phyloP scores from a whole-genome alignment of 2,113 vertebrate genomes.

The Dromaius novaehollandiae region DNA sequence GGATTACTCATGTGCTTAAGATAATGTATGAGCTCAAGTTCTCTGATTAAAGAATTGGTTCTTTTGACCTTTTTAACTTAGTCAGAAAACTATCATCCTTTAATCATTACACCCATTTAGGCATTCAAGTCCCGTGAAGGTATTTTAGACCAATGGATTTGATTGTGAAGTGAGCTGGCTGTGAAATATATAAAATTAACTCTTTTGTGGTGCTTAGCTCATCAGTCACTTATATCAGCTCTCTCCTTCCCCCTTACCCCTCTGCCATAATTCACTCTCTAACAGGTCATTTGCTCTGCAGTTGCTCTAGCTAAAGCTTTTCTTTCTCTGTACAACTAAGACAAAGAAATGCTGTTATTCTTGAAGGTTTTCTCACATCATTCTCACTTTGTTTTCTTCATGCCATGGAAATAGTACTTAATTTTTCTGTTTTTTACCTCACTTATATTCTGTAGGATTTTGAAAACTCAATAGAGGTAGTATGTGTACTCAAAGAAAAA shows the following conservation, averaged over 20 bases:
- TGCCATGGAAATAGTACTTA: neutral
- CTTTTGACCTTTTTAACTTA: neutral
- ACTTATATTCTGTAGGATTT: neutral
- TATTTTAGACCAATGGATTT: neutral
- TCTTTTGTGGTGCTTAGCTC: neutral
- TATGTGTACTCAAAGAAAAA: neutral
- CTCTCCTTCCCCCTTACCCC: neutral
- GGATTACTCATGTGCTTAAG: neutral
- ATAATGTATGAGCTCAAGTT: neutral
- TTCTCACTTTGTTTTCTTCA: neutral
- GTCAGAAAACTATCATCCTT: neutral
- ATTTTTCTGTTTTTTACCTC: neutral
- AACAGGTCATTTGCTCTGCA: accelerated
- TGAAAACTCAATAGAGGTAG: neutral
- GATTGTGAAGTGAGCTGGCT: neutral
- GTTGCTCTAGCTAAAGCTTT: neutral
- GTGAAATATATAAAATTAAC: neutral
- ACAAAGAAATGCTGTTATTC: neutral
- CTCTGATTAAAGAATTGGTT: neutral
- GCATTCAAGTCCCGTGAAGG: neutral
- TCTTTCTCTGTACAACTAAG: neutral
- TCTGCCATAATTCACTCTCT: neutral
- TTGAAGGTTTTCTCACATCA: neutral
- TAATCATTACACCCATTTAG: neutral
- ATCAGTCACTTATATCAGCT: neutral